Evolutionary conservation across 2,888 invertebrate genomes (phyloP).

Genomic region (Eledona agricola): DNA sequence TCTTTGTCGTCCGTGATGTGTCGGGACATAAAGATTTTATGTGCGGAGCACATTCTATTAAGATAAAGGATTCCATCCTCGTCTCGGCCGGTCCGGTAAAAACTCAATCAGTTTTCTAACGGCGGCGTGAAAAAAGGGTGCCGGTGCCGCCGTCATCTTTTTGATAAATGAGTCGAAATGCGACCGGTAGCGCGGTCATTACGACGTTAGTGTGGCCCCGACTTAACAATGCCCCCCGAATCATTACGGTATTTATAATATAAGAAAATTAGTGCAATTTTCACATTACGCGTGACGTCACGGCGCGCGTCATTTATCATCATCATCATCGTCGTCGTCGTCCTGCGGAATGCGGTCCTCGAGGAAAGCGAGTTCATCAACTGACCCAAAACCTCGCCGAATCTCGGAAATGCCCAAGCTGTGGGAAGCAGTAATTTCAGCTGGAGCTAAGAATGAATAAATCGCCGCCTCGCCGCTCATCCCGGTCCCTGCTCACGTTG

Average conservation of each 20-base stretch:
- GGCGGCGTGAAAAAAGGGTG: constrained; percentile 36
- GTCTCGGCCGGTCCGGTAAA: constrained; percentile 6
- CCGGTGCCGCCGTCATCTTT: constrained; percentile 46
- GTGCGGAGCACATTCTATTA: constrained; percentile 9
- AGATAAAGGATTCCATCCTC: constrained; percentile 4
- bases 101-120: constrained; percentile 25
- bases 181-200: constrained; percentile 59
- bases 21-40: constrained; percentile 11
- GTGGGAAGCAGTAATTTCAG: constrained; percentile 25
- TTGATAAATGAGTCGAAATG: constrained; percentile 54
- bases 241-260: constrained; percentile 52
- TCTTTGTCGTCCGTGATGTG: constrained; percentile 11
- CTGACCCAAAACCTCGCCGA: constrained; percentile 17
- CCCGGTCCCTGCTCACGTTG: constrained; percentile 35
- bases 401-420: too few relatives aligned
- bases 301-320: constrained; percentile 49
- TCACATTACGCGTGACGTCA: constrained; percentile 58
- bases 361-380: not conserved
- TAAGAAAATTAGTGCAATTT: constrained; percentile 59
- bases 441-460: constrained; percentile 27
- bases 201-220: constrained; percentile 51
- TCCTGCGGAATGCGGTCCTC: constrained; percentile 29
- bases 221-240: constrained; percentile 44
- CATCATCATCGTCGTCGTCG: too few relatives aligned
- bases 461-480: constrained; percentile 32